These are phyloP conservation scores for Yponomeuta sedellus DNA, from an alignment of 2,888 invertebrate species.

Conservation along the genomic window DNA sequence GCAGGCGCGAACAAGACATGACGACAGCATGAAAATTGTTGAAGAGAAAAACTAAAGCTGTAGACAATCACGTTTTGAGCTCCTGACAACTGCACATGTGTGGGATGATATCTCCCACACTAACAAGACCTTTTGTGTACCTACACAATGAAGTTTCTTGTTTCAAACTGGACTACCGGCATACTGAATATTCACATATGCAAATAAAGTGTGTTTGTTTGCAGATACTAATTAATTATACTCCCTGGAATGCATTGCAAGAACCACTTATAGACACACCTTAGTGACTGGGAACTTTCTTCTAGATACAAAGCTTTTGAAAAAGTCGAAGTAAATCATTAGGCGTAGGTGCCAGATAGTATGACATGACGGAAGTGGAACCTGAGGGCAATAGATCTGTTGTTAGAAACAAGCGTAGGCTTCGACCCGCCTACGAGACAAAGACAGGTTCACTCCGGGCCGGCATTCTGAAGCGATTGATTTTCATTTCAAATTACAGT, in stretches of 20 bases:
- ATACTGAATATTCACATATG: conserved; percentile 60
- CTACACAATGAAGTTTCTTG: conserved; percentile 45
- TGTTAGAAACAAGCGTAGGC: conserved; percentile 49
- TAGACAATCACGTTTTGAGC: background rate
- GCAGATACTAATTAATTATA: conserved; percentile 13
- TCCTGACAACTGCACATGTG: conserved; percentile 6
- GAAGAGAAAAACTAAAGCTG: background rate
- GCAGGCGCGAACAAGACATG: conserved; percentile 15
- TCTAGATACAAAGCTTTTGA: background rate
- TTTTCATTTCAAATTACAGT: conserved; percentile 69
- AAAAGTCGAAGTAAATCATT: background rate
- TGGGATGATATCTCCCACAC: conserved; percentile 58
- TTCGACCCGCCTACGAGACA: conserved; percentile 51
- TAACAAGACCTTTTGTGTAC: conserved; percentile 44
- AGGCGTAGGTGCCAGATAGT: conserved; percentile 8
- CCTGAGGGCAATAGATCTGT: conserved; percentile 39
- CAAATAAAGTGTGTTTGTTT: conserved; percentile 33
- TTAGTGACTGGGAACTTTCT: background rate
- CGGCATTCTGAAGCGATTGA: conserved; percentile 57
- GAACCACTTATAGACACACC: background rate
- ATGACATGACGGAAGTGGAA: background rate
- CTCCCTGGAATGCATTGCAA: conserved; percentile 5
- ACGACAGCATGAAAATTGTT: background rate
- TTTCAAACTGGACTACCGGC: conserved; percentile 40
- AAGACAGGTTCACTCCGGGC: conserved; percentile 42